Conservation (phyloP, 2,113 vertebrate genomes). For the Thinocorus orbignyianus region DNA sequence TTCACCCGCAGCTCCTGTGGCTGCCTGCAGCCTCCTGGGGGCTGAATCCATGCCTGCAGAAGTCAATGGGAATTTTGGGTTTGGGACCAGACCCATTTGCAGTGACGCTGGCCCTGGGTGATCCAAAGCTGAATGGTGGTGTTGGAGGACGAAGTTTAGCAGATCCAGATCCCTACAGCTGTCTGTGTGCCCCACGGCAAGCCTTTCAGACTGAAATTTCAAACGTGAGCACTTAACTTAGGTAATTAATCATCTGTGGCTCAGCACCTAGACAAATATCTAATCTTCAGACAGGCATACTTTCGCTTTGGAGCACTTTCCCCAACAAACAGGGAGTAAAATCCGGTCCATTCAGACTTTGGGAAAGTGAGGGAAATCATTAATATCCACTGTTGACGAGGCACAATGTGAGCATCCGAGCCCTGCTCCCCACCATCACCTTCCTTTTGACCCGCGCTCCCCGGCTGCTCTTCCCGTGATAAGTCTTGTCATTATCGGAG, state of each 20-base stretch:
- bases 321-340: background rate
- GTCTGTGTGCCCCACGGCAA: background rate
- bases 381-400: background rate
- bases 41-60: background rate
- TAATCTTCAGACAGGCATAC: background rate
- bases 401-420: background rate
- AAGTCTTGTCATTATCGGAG: background rate
- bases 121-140: background rate
- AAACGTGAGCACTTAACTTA: background rate
- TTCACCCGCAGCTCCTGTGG: background rate
- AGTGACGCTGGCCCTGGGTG: background rate
- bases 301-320: background rate
- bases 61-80: background rate
- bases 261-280: background rate
- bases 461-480: background rate
- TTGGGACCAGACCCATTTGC: background rate
- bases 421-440: background rate
- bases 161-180: background rate
- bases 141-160: background rate
- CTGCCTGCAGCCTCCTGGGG: background rate
- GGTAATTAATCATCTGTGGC: background rate
- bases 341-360: background rate
- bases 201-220: background rate
- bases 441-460: background rate
- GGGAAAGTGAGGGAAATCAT: constrained; percentile 16